Base-by-base conservation (phyloP, 2,797 vertebrate species). In the Eurystomus glaucurus region DNA sequence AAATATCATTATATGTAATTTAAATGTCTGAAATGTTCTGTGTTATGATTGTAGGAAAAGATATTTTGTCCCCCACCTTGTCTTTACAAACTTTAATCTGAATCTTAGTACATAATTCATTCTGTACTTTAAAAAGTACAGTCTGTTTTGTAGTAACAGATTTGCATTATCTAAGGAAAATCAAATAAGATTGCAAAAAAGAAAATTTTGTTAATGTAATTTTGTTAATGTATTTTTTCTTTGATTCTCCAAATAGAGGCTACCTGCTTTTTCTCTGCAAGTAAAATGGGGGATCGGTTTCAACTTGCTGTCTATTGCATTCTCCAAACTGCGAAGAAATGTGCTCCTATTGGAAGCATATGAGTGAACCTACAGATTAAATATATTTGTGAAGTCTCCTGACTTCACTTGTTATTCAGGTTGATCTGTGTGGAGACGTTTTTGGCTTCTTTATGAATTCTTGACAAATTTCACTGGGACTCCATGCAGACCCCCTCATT, bases 81-180 rank as follows among this genome's bases (percentile, higher is more conserved):
- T 81, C 65, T 57, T 84, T 85, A 45, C 33, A 54, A 45, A 66
- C 57, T 87, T 92, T 25, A 43, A 15, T 90, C 51, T 92, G 57
- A 85, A 45, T 39, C 58, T 81, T 69, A 68, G 60, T 75, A 35
- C 33, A 17, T 94, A 93, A 94, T 94, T 96, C 8, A 79, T 95
- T 86, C 82, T 87, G 45, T 57, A 33, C 83, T 89, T 95, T 78
- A 62, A 45, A 88, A 95, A 95, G 58, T 43, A 16, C 16, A 43
- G 41, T 37, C 37, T 37, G 9, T 37, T 37, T 37, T 52, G 18
- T 75, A 60, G 55, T 83, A 93, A 51, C 21, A 52, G 39, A 79
- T 95, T 91, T 96, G 94, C 90, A 90, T 95, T 97, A 95, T 88
- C 90, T 90, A 64, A 80, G 78, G 48, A 76, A 90, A 94, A 92